Evolutionary conservation across 2,888 invertebrate genomes (phyloP).

Genomic region (Laspeyria flexula): DNA sequence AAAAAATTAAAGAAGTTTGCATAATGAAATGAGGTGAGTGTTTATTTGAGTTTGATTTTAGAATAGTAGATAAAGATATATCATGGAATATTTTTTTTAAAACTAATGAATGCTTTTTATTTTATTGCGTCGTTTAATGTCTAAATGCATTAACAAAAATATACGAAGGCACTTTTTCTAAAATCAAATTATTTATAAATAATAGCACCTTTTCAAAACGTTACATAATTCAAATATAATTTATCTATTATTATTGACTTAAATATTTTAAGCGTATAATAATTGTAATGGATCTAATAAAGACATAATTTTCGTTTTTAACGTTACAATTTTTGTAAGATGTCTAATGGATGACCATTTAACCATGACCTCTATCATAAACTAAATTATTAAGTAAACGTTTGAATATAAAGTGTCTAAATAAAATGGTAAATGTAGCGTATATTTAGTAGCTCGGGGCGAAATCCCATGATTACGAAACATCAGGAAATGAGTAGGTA

Average conservation of each 20-base stretch:
- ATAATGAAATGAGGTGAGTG: too few relatives aligned
- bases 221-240: conserved; percentile 42
- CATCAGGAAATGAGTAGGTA: conserved; percentile 55
- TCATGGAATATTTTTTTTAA: too few relatives aligned
- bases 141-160: too few relatives aligned
- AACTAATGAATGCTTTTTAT: too few relatives aligned
- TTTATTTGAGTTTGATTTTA: too few relatives aligned
- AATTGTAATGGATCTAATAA: conserved; percentile 70
- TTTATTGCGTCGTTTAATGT: too few relatives aligned
- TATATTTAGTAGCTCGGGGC: conserved; percentile 67
- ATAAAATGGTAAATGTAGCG: conserved; percentile 51
- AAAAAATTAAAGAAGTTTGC: too few relatives aligned
- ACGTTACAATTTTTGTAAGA: conserved; percentile 54
- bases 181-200: background rate
- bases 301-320: conserved; percentile 70
- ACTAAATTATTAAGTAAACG: conserved; percentile 13
- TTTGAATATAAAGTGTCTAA: conserved; percentile 34
- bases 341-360: conserved; percentile 47
- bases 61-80: too few relatives aligned
- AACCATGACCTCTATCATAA: conserved; percentile 40
- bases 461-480: conserved; percentile 66
- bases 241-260: conserved; percentile 41
- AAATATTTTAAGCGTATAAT: conserved; percentile 57
- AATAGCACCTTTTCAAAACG: background rate
- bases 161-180: too few relatives aligned